Base-by-base conservation (phyloP, 1,140 invertebrate genomes). In the Rhagoletis zephyria region DNA sequence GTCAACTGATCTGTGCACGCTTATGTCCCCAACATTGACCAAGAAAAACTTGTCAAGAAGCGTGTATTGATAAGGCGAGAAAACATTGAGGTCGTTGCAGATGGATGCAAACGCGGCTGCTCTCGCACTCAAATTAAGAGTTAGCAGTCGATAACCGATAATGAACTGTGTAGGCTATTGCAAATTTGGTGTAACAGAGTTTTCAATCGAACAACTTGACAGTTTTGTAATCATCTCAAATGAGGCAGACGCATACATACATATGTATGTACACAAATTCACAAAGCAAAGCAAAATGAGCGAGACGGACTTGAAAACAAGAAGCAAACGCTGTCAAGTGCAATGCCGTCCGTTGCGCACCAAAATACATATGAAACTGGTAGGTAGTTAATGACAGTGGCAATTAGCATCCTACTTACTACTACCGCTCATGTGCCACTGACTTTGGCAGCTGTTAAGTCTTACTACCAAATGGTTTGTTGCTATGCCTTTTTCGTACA, bases 181-280 rank as follows among this genome's bases (percentile, higher is more conserved):
- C 74, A 19, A 56, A 81, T 81, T 81, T 81, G 16, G 74, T 14
- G 74, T n/a, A 51, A 42, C 59, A 81, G 48, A 81, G 56, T 56
- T 81, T 30, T 81, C 74, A n/a, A 48, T 81, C 56, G n/a, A 81
- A 81, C 74, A 81, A 81, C 74, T 81, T 51, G 48, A 56, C 74
- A 19, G 74, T 81, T 81, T 81, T 81, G 74, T 81, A 81, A 81
- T 81, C 48, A 81, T 56, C 74, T 56, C 48, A 81, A 81, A 56
- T 56, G 48, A 48, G 4, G 4, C 51, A 56, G 30, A 30, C 45
- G 74, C 10, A 67, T 12, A 64, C 63, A 64, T 64, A 60, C 1
- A 1, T 60, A 60, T 60, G 12, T 60, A 12, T 60, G 6, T 60
- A 60, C 59, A 60, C 12, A 19, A 74, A 74, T 42, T 56, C 5